These are phyloP conservation scores for Hanleya hanleyi DNA, from an alignment of 2,888 invertebrate species.

Conservation along the genomic window DNA sequence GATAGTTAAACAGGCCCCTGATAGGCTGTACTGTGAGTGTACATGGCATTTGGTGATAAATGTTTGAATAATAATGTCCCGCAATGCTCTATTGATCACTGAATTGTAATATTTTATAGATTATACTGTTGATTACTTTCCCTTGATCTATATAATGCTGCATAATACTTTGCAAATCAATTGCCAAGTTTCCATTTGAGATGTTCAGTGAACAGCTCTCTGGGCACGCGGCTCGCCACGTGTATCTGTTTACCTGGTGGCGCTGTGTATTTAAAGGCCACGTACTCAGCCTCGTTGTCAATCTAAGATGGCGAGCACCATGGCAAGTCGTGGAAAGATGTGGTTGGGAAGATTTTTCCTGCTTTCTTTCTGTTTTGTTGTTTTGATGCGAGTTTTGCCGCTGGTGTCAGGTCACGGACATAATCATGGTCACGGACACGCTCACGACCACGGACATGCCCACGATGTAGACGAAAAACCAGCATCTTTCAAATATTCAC, in stretches of 20 bases:
- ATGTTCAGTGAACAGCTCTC: no score
- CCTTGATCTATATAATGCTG: no score
- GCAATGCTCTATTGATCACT: no score
- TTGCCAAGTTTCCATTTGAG: no score
- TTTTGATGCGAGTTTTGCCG: background rate
- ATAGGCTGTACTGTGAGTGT: no score
- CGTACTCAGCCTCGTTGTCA: conserved; percentile 17
- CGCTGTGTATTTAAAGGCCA: conserved; percentile 15
- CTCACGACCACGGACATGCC: conserved; percentile 31
- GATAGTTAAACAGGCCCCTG: no score
- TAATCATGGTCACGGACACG: conserved; percentile 14
- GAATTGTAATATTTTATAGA: no score
- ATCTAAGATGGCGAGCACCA: background rate
- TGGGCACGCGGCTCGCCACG: background rate
- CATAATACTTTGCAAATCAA: no score
- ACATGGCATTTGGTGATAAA: no score
- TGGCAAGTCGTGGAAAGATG: background rate
- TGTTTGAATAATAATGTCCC: no score
- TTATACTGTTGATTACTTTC: no score
- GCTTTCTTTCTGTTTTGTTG: background rate
- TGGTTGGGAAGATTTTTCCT: background rate
- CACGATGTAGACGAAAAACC: conserved; percentile 75
- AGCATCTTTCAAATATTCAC: conserved; percentile 89
- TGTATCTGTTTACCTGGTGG: conserved; percentile 16
- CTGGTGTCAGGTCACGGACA: background rate